A percentile compares a stretch with the other conserved stretches of the same genome.
These are phyloP conservation scores for Pachypanchax playfairii DNA, from an alignment of 2,113 vertebrate species.

Conservation along the genomic window DNA sequence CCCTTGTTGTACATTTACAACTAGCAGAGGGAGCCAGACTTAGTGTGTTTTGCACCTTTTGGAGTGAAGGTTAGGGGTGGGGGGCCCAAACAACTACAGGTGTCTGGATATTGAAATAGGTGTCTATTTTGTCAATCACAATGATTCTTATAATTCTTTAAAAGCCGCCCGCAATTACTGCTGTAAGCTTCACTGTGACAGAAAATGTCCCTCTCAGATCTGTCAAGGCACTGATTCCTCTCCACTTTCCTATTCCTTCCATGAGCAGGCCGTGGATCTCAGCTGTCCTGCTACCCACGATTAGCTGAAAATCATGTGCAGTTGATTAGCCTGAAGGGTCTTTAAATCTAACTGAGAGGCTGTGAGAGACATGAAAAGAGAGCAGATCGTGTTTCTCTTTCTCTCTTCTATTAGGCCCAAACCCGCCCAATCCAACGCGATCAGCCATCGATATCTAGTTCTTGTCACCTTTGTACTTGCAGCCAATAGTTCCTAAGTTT, in stretches of 20 bases:
- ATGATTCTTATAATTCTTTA: not conserved
- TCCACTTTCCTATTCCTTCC: conserved; percentile 15
- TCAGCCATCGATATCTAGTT: conserved; percentile 12
- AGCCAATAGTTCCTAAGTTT: conserved; percentile 14
- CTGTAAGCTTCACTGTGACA: not conserved
- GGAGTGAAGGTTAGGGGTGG: no score
- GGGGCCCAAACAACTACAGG: no score
- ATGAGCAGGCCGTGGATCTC: conserved; percentile 13
- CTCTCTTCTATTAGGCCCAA: not conserved
- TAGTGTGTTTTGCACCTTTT: no score
- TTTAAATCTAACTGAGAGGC: conserved; percentile 32
- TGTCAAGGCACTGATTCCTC: not conserved
- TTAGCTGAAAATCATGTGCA: conserved; percentile 16
- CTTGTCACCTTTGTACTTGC: conserved; percentile 21
- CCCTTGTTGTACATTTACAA: no score
- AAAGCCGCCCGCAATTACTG: not conserved
- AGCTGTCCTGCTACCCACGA: not conserved
- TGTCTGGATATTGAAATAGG: no score
- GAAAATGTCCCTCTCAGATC: not conserved
- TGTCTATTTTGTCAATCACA: no score
- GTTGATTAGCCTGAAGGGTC: conserved; percentile 13
- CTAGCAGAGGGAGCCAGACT: no score
- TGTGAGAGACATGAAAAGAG: not conserved
- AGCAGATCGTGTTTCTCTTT: not conserved
- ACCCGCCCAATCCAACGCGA: not conserved